A percentile compares a stretch with the other conserved stretches of the same genome.
Evolutionary conservation across 2,888 invertebrate species (phyloP).

Genomic region (Caenorhabditis parvicauda): DNA sequence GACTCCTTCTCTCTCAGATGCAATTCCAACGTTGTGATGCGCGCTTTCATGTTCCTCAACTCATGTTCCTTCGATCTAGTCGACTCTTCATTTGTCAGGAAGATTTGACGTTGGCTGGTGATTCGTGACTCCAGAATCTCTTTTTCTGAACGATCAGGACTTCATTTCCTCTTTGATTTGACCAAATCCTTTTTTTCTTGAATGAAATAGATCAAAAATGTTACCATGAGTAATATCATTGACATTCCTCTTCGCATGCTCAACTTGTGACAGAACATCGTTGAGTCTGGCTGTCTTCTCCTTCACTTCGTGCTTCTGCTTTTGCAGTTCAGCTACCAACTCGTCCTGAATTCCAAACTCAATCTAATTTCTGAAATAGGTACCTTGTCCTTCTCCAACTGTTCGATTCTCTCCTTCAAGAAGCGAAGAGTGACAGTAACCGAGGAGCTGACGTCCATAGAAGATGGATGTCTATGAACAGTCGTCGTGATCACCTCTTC

Average conservation of each 20-base stretch:
- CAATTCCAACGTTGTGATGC: conserved; percentile 32
- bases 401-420: conserved; percentile 37
- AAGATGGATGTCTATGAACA: conserved; percentile 8
- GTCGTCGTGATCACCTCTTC: conserved; percentile 11
- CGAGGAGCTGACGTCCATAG: conserved; percentile 31
- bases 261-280: no score
- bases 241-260: no score
- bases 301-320: no score
- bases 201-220: not conserved
- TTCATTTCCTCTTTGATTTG: not conserved
- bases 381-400: conserved; percentile 31
- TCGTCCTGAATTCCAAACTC: no score
- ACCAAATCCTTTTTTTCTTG: no score
- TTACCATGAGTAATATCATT: not conserved
- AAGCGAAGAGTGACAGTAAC: conserved; percentile 38
- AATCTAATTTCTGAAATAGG: not conserved
- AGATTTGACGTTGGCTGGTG: conserved; percentile 40
- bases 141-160: conserved; percentile 13
- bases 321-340: no score
- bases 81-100: conserved; percentile 42
- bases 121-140: conserved; percentile 31
- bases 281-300: no score
- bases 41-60: conserved; percentile 24
- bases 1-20: conserved; percentile 44
- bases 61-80: conserved; percentile 30